phyloP scores from a whole-genome alignment of 2,797 vertebrate species.

The Liasis olivaceus region DNA sequence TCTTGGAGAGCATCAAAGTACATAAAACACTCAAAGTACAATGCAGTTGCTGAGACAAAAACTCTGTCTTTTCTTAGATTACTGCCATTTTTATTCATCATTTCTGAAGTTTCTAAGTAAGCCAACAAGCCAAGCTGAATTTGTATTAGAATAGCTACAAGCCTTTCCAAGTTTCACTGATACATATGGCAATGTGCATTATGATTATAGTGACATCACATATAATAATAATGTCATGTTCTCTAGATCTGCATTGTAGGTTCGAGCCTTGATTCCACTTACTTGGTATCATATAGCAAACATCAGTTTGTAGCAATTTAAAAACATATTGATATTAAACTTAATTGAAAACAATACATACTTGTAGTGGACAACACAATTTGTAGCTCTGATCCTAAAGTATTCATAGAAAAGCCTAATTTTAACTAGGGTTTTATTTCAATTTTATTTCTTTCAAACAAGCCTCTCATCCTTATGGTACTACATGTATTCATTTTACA shows the following conservation, averaged over 20 bases:
- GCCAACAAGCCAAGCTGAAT: neutral
- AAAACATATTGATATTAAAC: neutral
- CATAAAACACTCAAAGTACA: neutral
- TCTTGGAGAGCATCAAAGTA: neutral
- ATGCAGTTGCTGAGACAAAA: neutral
- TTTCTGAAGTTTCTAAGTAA: neutral
- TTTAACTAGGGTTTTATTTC: neutral
- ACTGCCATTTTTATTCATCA: neutral
- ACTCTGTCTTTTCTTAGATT: accelerated
- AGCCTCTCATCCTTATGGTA: neutral
- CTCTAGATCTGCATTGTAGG: neutral
- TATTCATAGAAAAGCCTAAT: neutral
- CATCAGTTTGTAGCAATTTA: neutral
- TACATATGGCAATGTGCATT: neutral
- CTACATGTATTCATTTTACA: neutral
- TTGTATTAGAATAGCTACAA: neutral
- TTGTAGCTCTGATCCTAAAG: neutral
- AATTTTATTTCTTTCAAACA: neutral
- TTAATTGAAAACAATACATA: neutral
- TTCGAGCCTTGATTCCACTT: neutral
- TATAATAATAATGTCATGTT: neutral
- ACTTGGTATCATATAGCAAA: neutral
- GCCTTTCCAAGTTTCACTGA: neutral
- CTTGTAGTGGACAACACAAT: neutral
- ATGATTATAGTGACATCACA: neutral